These are phyloP conservation scores for Zosterops hypoxanthus DNA, from an alignment of 2,113 vertebrate species.

Conservation along the genomic window DNA sequence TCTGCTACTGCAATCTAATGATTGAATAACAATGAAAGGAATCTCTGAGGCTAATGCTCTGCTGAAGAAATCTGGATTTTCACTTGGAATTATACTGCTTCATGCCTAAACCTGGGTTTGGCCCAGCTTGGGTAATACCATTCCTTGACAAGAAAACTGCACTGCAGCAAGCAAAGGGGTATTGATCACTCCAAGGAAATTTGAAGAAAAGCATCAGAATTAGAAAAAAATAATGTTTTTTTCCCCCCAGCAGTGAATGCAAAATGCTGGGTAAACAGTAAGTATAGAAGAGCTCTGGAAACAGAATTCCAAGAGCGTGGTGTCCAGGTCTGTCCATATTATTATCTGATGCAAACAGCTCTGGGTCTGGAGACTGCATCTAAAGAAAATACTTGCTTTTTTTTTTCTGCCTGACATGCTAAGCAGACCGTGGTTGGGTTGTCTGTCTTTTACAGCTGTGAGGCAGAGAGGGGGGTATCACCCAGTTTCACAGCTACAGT, in stretches of 20 bases:
- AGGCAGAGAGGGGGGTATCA: background rate
- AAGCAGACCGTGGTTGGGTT: background rate
- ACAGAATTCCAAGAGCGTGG: background rate
- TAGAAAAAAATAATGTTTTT: background rate
- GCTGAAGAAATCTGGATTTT: slow-evolving; percentile 23
- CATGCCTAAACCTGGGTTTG: background rate
- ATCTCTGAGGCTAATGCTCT: background rate
- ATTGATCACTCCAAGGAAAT: background rate
- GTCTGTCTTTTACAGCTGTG: background rate
- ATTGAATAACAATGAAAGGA: slow-evolving; percentile 33
- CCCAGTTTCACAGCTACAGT: background rate
- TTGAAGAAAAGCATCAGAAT: background rate
- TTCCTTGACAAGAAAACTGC: background rate
- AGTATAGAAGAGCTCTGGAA: background rate
- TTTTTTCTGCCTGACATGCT: background rate
- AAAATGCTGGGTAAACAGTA: background rate
- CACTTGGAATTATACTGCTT: background rate
- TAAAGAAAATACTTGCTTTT: background rate
- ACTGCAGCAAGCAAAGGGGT: background rate
- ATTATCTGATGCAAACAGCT: background rate
- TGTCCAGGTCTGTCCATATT: background rate
- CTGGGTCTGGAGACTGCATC: background rate
- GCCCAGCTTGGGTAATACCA: background rate
- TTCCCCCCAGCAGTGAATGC: background rate
- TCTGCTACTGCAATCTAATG: background rate